Evolutionary conservation across 2,888 invertebrate species (phyloP).

Genomic region (Tricholauxania praeusta): DNA sequence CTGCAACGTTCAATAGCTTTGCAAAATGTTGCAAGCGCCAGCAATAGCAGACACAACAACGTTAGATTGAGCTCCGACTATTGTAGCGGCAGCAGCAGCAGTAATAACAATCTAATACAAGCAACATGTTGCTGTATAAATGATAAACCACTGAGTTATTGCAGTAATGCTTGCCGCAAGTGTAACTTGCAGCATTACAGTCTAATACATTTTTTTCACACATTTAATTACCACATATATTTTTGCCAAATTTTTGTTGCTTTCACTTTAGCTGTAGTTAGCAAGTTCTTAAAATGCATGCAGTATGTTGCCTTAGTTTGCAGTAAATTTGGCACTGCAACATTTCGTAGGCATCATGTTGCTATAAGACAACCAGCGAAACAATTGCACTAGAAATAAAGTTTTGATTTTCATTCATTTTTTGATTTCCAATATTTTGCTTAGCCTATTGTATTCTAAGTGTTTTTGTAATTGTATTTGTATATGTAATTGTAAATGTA

Average conservation of each 20-base stretch:
- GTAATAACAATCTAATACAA: not conserved
- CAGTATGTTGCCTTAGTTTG: not conserved
- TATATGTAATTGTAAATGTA: slow-evolving; percentile 19
- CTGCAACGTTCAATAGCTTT: not conserved
- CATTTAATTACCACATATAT: not conserved
- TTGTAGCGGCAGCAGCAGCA: not conserved
- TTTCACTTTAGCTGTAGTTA: not conserved
- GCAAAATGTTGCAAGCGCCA: not conserved
- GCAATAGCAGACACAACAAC: not conserved
- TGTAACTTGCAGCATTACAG: too few species aligned
- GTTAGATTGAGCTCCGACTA: not conserved
- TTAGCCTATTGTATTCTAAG: slow-evolving; percentile 8
- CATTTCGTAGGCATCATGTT: not conserved
- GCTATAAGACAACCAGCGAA: not conserved
- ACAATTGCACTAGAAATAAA: slow-evolving; percentile 14
- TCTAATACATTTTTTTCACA: not conserved
- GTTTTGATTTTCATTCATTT: too few species aligned
- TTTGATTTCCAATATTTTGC: too few species aligned
- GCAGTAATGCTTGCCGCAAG: too few species aligned
- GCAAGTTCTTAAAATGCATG: not conserved
- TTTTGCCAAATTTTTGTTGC: not conserved
- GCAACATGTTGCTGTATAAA: not conserved
- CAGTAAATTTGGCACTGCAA: not conserved
- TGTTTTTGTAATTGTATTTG: slow-evolving; percentile 23
- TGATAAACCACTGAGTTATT: not conserved